phyloP scores from a whole-genome alignment of 1,140 invertebrate genomes.

The Nephila pilipes region DNA sequence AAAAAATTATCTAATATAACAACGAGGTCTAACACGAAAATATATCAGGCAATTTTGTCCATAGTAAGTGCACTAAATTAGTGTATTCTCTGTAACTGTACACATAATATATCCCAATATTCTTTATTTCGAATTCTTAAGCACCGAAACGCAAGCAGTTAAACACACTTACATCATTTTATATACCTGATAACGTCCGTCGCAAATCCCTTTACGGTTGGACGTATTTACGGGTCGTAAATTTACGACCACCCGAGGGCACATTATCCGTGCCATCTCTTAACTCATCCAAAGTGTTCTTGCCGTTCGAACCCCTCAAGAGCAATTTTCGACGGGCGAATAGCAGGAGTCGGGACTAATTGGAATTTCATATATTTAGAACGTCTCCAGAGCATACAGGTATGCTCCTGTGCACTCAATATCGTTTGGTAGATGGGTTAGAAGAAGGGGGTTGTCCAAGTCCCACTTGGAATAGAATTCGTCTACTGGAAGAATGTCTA shows the following conservation, averaged over 20 bases:
- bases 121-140: not conserved
- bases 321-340: not conserved
- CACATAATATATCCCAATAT: too few species aligned
- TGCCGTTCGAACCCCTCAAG: not conserved
- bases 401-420: not conserved
- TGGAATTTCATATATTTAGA: slow-evolving; percentile 24
- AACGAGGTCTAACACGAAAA: too few species aligned
- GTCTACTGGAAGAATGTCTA: not conserved
- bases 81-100: too few species aligned
- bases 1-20: too few species aligned
- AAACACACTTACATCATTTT: not conserved
- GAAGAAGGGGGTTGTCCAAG: not conserved
- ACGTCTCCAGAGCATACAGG: not conserved
- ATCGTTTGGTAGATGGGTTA: not conserved
- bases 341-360: not conserved
- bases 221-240: not conserved
- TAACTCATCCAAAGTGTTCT: not conserved
- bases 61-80: too few species aligned
- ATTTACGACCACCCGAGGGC: slow-evolving; percentile 5
- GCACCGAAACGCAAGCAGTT: not conserved
- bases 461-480: not conserved
- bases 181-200: not conserved
- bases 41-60: too few species aligned
- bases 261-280: not conserved
- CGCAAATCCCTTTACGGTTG: not conserved